A percentile compares a stretch with the other conserved stretches of the same genome.
These are phyloP conservation scores for Bimastos eiseni DNA, from an alignment of 2,888 invertebrate species.

Conservation along the genomic window DNA sequence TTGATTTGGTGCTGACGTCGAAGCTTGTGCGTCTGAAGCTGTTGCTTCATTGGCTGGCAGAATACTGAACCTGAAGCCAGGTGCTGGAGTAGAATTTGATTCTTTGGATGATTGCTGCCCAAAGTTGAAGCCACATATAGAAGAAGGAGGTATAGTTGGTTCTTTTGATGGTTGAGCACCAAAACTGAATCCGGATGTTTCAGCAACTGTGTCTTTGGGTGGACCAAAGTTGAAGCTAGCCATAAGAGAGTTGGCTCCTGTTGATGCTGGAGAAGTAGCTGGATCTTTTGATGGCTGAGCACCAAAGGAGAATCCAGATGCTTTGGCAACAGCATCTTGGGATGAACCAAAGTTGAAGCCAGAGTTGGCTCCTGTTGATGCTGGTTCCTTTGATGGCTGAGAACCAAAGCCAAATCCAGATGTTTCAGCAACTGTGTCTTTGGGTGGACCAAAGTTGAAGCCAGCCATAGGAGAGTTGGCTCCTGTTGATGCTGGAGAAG, in stretches of 20 bases:
- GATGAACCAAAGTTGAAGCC: background rate
- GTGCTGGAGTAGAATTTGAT: background rate
- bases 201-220: too few species aligned
- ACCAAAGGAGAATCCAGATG: background rate
- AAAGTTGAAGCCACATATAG: too few species aligned
- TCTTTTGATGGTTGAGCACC: background rate
- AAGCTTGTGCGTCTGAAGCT: background rate
- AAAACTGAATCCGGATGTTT: too few species aligned
- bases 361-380: background rate
- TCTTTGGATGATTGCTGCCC: background rate
- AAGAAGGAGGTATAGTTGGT: background rate
- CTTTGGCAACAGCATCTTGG: background rate
- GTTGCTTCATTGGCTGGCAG: background rate
- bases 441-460: too few species aligned
- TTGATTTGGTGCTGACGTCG: background rate
- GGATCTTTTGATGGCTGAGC: background rate
- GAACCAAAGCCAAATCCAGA: too few species aligned
- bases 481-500: background rate
- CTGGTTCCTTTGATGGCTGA: background rate
- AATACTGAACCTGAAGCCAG: background rate
- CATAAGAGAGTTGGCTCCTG: background rate
- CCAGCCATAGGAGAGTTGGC: background rate
- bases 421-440: too few species aligned
- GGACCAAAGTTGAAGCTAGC: background rate
- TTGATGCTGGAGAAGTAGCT: background rate